Evolutionary conservation across 1,140 invertebrate species (phyloP).

Genomic region (Caenorhabditis inopinata): DNA sequence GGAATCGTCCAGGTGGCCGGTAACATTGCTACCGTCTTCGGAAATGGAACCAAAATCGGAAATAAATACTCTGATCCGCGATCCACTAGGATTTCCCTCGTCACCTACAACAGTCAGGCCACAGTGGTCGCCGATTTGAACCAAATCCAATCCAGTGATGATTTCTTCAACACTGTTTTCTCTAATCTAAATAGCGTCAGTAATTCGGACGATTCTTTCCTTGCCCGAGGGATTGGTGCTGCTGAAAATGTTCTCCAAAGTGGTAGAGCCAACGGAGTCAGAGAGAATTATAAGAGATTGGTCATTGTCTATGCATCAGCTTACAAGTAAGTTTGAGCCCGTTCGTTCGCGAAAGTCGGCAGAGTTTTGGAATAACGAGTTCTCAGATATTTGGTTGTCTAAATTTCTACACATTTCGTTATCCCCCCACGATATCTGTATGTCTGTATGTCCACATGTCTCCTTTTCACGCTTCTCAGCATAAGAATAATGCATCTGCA

Average conservation of each 20-base stretch:
- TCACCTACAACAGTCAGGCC: neutral
- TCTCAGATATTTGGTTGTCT: too few species aligned
- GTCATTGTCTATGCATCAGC: neutral
- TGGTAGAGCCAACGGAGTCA: neutral
- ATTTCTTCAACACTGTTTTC: neutral
- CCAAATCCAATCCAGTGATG: neutral
- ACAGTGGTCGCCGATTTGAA: neutral
- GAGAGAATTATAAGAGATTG: neutral
- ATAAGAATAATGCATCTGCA: too few species aligned
- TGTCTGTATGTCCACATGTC: too few species aligned
- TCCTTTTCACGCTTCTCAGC: too few species aligned
- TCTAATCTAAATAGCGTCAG: neutral
- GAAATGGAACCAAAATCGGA: conserved; percentile 20
- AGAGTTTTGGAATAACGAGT: too few species aligned
- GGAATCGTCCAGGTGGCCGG: conserved; percentile 1
- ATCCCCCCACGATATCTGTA: too few species aligned
- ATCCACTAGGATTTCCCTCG: neutral
- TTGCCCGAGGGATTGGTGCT: neutral
- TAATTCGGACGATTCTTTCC: neutral
- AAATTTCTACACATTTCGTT: too few species aligned
- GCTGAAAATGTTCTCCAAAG: neutral
- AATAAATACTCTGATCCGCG: neutral
- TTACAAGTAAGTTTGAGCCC: neutral
- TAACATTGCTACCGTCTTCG: neutral
- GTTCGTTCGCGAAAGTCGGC: too few species aligned